A percentile compares a stretch with the other conserved stretches of the same genome.
These are phyloP conservation scores for Rotaria macrura DNA, from an alignment of 2,888 invertebrate species.

Conservation along the genomic window DNA sequence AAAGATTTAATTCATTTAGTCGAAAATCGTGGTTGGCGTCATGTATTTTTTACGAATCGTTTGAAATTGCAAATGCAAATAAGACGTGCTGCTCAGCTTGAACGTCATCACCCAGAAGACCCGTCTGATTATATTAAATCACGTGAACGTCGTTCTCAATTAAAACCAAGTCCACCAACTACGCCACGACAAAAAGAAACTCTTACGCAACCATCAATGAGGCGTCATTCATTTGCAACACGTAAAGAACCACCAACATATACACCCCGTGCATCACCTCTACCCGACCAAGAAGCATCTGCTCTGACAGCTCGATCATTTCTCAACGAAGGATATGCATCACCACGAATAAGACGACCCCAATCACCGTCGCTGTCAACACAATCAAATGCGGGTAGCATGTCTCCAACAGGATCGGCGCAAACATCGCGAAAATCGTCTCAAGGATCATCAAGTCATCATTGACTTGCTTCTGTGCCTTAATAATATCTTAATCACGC, in stretches of 20 bases:
- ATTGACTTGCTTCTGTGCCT: not conserved
- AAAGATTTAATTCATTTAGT: slow-evolving; percentile 37
- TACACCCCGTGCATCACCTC: not conserved
- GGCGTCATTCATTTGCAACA: slow-evolving; percentile 16
- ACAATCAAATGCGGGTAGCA: slow-evolving; percentile 4
- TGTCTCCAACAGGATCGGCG: not conserved
- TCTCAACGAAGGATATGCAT: not conserved
- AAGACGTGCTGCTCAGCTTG: not conserved
- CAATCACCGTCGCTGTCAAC: not conserved
- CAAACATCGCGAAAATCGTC: not conserved
- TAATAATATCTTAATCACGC: not conserved
- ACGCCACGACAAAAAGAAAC: not conserved
- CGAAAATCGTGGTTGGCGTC: slow-evolving; percentile 44
- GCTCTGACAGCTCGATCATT: not conserved
- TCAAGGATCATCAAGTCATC: not conserved
- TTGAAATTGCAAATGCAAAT: slow-evolving; percentile 44
- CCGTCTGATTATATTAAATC: not conserved
- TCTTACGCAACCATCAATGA: not conserved
- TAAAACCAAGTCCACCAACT: not conserved
- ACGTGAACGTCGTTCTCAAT: not conserved
- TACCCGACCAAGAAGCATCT: not conserved
- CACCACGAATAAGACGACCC: not conserved
- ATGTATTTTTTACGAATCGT: slow-evolving; percentile 48
- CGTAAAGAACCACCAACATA: not conserved
- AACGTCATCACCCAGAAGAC: not conserved